A percentile compares a stretch with the other conserved stretches of the same genome.
These are phyloP conservation scores for Tridacna gigas DNA, from an alignment of 2,888 invertebrate genomes.

Conservation along the genomic window DNA sequence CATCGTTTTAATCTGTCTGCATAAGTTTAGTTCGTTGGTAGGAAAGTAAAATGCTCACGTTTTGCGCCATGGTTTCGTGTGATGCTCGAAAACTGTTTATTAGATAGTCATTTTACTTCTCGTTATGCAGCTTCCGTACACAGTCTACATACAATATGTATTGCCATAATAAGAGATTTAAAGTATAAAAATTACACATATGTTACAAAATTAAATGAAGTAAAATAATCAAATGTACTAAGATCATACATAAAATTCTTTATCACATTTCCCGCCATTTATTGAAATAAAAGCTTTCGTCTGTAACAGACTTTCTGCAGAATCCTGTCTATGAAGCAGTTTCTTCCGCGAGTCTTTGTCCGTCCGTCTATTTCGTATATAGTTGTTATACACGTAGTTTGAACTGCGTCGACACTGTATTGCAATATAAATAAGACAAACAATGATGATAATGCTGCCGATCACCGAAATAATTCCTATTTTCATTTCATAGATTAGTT, in stretches of 20 bases:
- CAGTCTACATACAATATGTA: too few relatives aligned
- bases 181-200: too few relatives aligned
- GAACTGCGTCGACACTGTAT: constrained; percentile 52
- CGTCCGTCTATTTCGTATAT: constrained; percentile 48
- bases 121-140: too few relatives aligned
- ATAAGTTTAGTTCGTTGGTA: not conserved
- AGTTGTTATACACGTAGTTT: constrained; percentile 42
- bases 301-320: constrained; percentile 52
- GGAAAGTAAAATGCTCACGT: too few relatives aligned
- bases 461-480: constrained; percentile 61
- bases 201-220: too few relatives aligned
- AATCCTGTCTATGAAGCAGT: constrained; percentile 37
- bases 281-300: constrained; percentile 51
- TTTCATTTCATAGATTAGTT: constrained; percentile 63
- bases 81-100: too few relatives aligned
- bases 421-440: constrained; percentile 59
- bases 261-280: constrained; percentile 43
- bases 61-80: too few relatives aligned
- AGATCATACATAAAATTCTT: constrained; percentile 56
- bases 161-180: too few relatives aligned
- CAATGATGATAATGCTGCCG: constrained; percentile 55
- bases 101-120: too few relatives aligned
- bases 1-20: not conserved
- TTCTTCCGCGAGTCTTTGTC: constrained; percentile 23
- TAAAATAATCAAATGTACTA: not conserved